Base-by-base conservation (phyloP, 2,113 vertebrate species). In the Rhinichthys klamathensis region DNA sequence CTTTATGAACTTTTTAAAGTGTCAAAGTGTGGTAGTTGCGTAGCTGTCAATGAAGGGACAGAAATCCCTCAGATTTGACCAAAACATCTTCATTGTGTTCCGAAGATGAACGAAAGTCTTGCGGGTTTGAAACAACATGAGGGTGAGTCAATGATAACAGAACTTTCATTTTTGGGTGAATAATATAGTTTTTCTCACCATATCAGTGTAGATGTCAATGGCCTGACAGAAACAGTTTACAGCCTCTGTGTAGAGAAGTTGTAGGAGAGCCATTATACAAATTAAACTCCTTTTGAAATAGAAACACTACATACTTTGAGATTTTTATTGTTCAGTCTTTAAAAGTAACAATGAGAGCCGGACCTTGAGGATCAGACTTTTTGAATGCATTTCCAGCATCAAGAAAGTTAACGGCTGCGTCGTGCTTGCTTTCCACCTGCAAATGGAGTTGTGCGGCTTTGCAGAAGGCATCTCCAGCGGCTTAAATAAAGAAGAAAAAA, bases 201-300 rank as follows among this genome's bases (percentile, higher is more conserved):
- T 96, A 86, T 96, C 95, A 0, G 95, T 96, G 89, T 96, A 96
- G 91, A 96, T 96, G 87, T 96, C 96, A 13, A 95, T 95, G 0
- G 95, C 93, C 78, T 93, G 90, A 88, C 92, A 92, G 87, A 96
- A 84, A 89, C 95, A 96, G 90, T 93, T 95, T 78, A 96, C 95
- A 84, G 95, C 95, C 92, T 96, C 96, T 96, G 87, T 35, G 77
- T 84, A 89, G 72, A 87, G 85, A 74, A 35, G 51, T 74, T 35
- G 3, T 0, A 81, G 61, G 3, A 72, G 30, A 41, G 67, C 9
- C 32, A 46, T 6, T 38, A 46, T 41, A 32, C 15, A 60, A n/a
- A 12, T 32, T 30, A 60, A 41, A 51, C 38, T 30, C 4, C 23
- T 70, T 72, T 30, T 80, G 56, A 38, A 25, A 2, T 30, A 9